These are phyloP conservation scores for Ptilodon capucinus DNA, from an alignment of 2,888 invertebrate genomes.

Conservation along the genomic window DNA sequence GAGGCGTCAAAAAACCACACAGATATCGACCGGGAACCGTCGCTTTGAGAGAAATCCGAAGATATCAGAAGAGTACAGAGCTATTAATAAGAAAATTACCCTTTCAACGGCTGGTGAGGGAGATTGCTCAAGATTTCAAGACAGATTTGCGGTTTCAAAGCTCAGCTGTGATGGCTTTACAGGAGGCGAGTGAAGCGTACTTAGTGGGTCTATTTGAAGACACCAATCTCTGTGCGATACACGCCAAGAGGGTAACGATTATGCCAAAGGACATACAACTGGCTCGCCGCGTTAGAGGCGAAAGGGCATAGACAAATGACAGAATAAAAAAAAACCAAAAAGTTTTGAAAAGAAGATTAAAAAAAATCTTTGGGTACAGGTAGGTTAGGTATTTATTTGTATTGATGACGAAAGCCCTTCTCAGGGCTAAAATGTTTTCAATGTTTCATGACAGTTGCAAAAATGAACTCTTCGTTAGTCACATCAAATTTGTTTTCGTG, in stretches of 20 bases:
- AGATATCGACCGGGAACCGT: slow-evolving; percentile 87
- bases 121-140: slow-evolving; percentile 89
- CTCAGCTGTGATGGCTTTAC: slow-evolving; percentile 86
- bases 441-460: slow-evolving; percentile 7
- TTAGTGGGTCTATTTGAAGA: slow-evolving; percentile 88
- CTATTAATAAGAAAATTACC: slow-evolving; percentile 87
- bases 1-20: slow-evolving; percentile 89
- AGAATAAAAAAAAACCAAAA: neutral
- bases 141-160: slow-evolving; percentile 87
- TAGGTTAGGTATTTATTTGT: neutral
- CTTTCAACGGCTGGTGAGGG: slow-evolving; percentile 87
- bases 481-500: no score
- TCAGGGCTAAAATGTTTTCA: slow-evolving; percentile 8
- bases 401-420: neutral
- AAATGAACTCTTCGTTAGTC: no score
- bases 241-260: slow-evolving; percentile 78
- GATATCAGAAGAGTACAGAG: slow-evolving; percentile 89
- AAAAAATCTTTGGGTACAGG: neutral
- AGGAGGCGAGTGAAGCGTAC: slow-evolving; percentile 84
- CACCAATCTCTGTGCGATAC: slow-evolving; percentile 90
- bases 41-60: slow-evolving; percentile 86
- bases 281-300: slow-evolving; percentile 64
- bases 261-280: slow-evolving; percentile 72
- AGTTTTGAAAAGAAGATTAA: neutral
- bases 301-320: slow-evolving; percentile 44